These are phyloP conservation scores for Trichopria drosophilae DNA, from an alignment of 2,888 invertebrate genomes.

Conservation along the genomic window DNA sequence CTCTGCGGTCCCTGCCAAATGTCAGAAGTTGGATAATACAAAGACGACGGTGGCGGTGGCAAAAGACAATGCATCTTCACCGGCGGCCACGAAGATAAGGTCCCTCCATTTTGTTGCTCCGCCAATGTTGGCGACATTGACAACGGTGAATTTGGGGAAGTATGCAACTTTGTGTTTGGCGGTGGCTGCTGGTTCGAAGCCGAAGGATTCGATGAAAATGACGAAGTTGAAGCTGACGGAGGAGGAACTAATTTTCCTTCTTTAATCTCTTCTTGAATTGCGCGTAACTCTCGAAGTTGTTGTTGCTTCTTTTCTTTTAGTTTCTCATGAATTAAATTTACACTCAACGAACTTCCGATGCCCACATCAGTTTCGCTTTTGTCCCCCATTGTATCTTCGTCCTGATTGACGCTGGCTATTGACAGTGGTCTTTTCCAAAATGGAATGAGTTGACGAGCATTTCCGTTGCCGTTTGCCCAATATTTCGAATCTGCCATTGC, in stretches of 20 bases:
- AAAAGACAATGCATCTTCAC: constrained; percentile 55
- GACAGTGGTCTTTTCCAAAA: constrained; percentile 77
- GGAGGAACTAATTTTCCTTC: constrained; percentile 75
- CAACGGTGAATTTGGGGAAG: constrained; percentile 50
- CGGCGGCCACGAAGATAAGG: constrained; percentile 52
- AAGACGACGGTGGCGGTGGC: constrained; percentile 49
- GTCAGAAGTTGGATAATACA: constrained; percentile 46
- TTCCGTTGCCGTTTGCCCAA: constrained; percentile 46
- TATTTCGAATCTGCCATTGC: constrained; percentile 46
- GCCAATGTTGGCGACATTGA: constrained; percentile 41
- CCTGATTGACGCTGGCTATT: constrained; percentile 52
- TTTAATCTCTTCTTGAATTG: constrained; percentile 84
- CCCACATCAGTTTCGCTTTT: constrained; percentile 72
- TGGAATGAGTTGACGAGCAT: constrained; percentile 61
- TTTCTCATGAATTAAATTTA: constrained; percentile 73
- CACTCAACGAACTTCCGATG: constrained; percentile 69
- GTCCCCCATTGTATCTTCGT: constrained; percentile 69
- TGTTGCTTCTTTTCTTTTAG: constrained; percentile 86
- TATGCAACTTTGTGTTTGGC: constrained; percentile 63
- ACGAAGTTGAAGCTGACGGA: constrained; percentile 62
- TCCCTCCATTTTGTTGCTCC: constrained; percentile 39
- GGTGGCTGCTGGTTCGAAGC: constrained; percentile 60
- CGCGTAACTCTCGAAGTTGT: constrained; percentile 79
- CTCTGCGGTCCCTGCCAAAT: constrained; percentile 55
- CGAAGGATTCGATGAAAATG: constrained; percentile 48